Percentiles rank a stretch among this genome's conserved stretches.
phyloP scores from a whole-genome alignment of 2,113 vertebrate genomes.

The Coturnix japonica region DNA sequence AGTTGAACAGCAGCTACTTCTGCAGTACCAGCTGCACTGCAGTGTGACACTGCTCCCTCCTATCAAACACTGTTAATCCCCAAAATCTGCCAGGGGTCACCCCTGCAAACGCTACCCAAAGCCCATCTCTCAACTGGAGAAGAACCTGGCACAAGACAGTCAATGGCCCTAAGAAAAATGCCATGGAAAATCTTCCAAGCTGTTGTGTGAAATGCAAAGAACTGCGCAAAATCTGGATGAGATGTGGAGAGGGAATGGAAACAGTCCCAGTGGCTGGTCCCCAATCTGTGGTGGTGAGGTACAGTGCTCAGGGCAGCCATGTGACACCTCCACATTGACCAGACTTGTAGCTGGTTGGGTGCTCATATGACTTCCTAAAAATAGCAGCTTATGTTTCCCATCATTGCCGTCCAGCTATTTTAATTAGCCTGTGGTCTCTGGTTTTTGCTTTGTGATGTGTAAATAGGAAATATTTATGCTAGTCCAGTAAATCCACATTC shows the following conservation, averaged over 20 bases:
- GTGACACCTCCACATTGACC: slow-evolving; percentile 21
- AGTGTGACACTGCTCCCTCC: neutral
- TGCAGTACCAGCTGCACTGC: neutral
- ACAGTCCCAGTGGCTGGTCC: neutral
- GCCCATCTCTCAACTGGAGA: neutral
- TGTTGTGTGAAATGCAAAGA: neutral
- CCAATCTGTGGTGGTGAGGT: neutral
- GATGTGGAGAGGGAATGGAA: neutral
- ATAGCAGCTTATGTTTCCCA: slow-evolving; percentile 48
- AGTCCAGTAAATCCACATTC: neutral
- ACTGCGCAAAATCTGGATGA: neutral
- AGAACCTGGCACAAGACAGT: neutral
- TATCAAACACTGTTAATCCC: neutral
- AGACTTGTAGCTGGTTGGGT: neutral
- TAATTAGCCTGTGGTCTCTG: neutral
- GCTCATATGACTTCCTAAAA: slow-evolving; percentile 62
- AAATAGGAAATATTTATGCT: slow-evolving; percentile 25
- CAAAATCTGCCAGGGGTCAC: neutral
- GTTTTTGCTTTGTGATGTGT: slow-evolving; percentile 33
- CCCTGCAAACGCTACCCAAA: neutral
- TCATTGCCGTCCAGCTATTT: slow-evolving; percentile 54
- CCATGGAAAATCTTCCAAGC: neutral
- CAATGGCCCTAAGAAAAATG: neutral
- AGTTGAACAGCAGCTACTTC: neutral
- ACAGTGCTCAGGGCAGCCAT: neutral